phyloP scores from a whole-genome alignment of 2,888 invertebrate species.

The Apoda limacodes region DNA sequence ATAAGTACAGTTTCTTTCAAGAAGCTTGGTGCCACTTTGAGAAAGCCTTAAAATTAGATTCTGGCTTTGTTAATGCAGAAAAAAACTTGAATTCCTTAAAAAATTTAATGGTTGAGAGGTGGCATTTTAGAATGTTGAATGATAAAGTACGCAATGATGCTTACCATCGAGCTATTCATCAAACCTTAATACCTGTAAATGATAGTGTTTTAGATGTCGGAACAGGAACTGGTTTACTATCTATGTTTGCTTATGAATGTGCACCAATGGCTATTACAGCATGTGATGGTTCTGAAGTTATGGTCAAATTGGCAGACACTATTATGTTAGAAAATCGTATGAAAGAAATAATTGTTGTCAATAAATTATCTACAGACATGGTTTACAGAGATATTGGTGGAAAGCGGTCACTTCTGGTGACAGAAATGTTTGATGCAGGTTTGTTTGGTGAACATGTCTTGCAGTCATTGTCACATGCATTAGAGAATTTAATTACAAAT shows the following conservation, averaged over 20 bases:
- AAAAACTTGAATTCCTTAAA: constrained; percentile 77
- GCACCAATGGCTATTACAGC: constrained; percentile 70
- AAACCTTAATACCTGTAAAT: constrained; percentile 49
- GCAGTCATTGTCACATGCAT: constrained; percentile 76
- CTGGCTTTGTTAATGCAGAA: constrained; percentile 67
- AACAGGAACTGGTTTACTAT: constrained; percentile 80
- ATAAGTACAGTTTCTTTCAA: constrained; percentile 63
- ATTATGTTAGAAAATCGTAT: constrained; percentile 63
- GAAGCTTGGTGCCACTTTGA: constrained; percentile 71
- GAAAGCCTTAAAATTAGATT: constrained; percentile 58
- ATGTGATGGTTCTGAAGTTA: constrained; percentile 75
- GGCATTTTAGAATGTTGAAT: constrained; percentile 89
- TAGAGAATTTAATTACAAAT: constrained; percentile 67
- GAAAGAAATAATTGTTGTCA: constrained; percentile 64
- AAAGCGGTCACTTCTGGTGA: constrained; percentile 74
- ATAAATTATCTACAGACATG: constrained; percentile 69
- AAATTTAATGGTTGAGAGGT: constrained; percentile 77
- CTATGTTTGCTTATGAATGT: constrained; percentile 73
- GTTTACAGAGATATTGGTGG: constrained; percentile 60
- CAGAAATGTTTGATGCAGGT: constrained; percentile 85
- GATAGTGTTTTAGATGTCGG: constrained; percentile 79
- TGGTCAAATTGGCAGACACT: constrained; percentile 69
- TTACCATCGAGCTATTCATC: constrained; percentile 73
- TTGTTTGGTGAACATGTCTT: constrained; percentile 82
- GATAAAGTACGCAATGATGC: constrained; percentile 76